These are phyloP conservation scores for Smittia aterrima DNA, from an alignment of 2,888 invertebrate species.

Conservation along the genomic window DNA sequence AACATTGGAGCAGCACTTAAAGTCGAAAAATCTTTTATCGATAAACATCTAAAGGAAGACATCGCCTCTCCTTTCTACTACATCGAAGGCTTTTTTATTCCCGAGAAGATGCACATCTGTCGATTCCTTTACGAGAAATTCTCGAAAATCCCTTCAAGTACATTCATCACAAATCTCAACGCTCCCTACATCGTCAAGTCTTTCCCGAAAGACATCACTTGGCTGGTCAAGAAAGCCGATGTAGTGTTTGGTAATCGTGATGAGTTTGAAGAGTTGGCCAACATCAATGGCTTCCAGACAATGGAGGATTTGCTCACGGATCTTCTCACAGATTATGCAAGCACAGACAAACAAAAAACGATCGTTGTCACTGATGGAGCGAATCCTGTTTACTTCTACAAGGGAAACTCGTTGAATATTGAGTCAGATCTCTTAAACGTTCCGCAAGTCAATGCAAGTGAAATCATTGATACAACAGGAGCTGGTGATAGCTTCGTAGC, in stretches of 20 bases:
- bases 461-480: slow-evolving; percentile 59
- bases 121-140: slow-evolving; percentile 53
- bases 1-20: slow-evolving; percentile 58
- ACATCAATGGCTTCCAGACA: slow-evolving; percentile 46
- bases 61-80: slow-evolving; percentile 50
- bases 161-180: slow-evolving; percentile 58
- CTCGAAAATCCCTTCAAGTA: slow-evolving; percentile 50
- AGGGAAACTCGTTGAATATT: background rate
- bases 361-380: slow-evolving; percentile 42
- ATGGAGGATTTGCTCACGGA: slow-evolving; percentile 45
- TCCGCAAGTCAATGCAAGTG: slow-evolving; percentile 50
- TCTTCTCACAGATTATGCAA: slow-evolving; percentile 43
- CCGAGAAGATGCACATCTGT: slow-evolving; percentile 55
- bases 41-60: slow-evolving; percentile 43
- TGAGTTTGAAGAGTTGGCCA: slow-evolving; percentile 56
- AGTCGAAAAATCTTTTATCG: slow-evolving; percentile 50
- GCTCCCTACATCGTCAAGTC: slow-evolving; percentile 57
- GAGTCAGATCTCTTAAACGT: slow-evolving; percentile 45
- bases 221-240: slow-evolving; percentile 55
- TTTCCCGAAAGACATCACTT: slow-evolving; percentile 51
- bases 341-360: slow-evolving; percentile 15
- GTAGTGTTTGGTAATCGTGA: slow-evolving; percentile 59
- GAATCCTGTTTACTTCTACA: slow-evolving; percentile 7
- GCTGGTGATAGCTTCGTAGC: slow-evolving; percentile 63
- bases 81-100: slow-evolving; percentile 61